These are phyloP conservation scores for Drosophila carrolli DNA, from an alignment of 1,140 invertebrate genomes.

Conservation along the genomic window DNA sequence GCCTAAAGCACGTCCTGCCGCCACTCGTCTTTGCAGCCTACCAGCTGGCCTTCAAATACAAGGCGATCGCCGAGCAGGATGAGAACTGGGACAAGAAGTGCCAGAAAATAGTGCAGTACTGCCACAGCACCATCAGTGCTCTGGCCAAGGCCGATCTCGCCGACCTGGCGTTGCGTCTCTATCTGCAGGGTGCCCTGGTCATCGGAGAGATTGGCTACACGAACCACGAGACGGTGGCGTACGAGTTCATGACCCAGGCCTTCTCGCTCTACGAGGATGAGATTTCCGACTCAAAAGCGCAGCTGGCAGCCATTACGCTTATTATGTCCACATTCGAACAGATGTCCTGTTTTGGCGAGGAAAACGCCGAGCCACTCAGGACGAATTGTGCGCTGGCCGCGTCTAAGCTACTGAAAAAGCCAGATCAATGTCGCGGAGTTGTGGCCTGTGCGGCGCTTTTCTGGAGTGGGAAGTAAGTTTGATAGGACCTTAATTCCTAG, in stretches of 20 bases:
- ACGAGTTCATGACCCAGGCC: conserved; percentile 99
- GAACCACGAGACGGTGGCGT: conserved; percentile 97
- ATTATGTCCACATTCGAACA: conserved; percentile 98
- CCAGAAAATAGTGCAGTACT: conserved; percentile 99
- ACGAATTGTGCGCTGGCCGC: conserved; percentile 97
- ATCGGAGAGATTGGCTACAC: conserved; percentile 97
- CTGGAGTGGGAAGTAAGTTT: conserved; percentile 93
- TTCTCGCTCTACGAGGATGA: conserved; percentile 99
- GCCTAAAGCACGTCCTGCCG: conserved; percentile 97
- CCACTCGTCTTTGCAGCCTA: conserved; percentile 98
- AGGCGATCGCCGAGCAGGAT: conserved; percentile 91
- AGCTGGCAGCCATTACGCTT: conserved; percentile 97
- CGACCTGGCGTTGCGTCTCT: conserved; percentile 96
- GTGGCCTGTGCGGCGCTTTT: conserved; percentile 97
- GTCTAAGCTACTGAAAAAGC: conserved; percentile 98
- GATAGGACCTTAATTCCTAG: accelerated
- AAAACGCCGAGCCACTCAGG: conserved; percentile 98
- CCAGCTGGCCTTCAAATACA: conserved; percentile 94
- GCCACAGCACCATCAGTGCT: conserved; percentile 96
- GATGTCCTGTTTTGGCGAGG: conserved; percentile 96
- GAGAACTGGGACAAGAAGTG: conserved; percentile 99
- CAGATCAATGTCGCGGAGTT: conserved; percentile 97
- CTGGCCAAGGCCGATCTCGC: conserved; percentile 97
- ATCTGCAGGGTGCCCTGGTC: conserved; percentile 97
- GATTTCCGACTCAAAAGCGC: conserved; percentile 98